Percentiles rank a stretch among this genome's conserved stretches.
Evolutionary conservation across 2,888 invertebrate species (phyloP).

Genomic region (Rhopalosiphum nymphaeae): DNA sequence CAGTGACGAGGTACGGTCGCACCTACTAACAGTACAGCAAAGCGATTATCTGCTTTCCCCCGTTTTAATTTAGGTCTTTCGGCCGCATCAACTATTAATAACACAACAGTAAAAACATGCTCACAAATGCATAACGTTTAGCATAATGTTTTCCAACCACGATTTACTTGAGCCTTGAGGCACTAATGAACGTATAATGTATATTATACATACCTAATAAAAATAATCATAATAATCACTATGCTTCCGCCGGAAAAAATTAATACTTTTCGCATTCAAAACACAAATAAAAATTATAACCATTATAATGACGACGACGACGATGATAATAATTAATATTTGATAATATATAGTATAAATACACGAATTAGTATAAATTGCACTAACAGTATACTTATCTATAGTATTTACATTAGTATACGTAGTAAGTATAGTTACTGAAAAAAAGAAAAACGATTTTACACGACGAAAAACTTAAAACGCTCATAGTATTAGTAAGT

Average conservation of each 20-base stretch:
- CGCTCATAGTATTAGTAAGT: neutral
- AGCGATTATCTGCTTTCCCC: too few species aligned
- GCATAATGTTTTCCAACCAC: neutral
- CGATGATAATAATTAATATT: neutral
- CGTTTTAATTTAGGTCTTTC: neutral
- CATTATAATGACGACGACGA: neutral
- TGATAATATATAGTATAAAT: neutral
- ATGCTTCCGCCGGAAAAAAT: neutral
- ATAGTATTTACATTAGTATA: neutral
- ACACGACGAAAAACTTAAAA: neutral
- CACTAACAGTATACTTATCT: neutral
- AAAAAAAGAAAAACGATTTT: neutral
- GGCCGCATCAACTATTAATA: neutral
- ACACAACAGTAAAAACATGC: neutral
- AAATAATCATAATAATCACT: neutral
- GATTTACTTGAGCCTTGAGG: neutral
- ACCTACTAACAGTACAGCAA: too few species aligned
- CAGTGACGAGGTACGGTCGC: too few species aligned
- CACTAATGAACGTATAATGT: neutral
- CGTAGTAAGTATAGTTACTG: neutral
- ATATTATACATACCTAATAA: neutral
- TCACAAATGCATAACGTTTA: neutral
- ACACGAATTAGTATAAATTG: neutral
- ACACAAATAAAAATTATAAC: neutral
- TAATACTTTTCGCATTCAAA: neutral